Conservation (phyloP, 1,140 invertebrate genomes). For the Anastrepha ludens region DNA sequence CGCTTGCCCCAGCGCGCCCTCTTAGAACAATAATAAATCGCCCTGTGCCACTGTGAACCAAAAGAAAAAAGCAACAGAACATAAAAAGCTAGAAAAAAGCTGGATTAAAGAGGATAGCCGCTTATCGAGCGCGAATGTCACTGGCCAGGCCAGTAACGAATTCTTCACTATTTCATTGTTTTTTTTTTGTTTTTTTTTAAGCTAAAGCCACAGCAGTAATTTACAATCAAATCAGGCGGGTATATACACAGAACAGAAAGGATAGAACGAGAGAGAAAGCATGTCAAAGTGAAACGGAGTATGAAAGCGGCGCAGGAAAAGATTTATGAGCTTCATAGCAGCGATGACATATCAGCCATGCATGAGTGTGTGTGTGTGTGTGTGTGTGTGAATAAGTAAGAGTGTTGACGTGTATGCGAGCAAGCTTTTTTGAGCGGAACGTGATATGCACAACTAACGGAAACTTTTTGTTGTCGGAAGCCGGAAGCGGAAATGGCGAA, state of each 20-base stretch:
- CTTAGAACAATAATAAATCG: slow-evolving; percentile 20
- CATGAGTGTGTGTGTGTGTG: neutral
- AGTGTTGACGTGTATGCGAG: neutral
- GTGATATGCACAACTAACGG: slow-evolving; percentile 36
- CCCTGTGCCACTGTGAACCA: neutral
- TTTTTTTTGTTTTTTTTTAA: neutral
- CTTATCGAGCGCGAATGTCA: slow-evolving; percentile 47
- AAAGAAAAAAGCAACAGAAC: neutral
- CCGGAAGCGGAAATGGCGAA: slow-evolving; percentile 44
- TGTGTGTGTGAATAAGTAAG: neutral
- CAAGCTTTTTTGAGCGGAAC: neutral
- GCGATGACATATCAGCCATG: slow-evolving; percentile 6
- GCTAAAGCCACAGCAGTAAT: slow-evolving; percentile 27
- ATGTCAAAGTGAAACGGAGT: neutral
- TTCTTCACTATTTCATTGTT: neutral
- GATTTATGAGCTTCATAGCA: slow-evolving; percentile 24
- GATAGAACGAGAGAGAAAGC: neutral
- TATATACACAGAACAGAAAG: too few relatives aligned
- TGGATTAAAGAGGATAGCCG: slow-evolving; percentile 39
- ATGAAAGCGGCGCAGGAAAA: slow-evolving; percentile 21
- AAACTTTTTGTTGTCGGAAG: slow-evolving; percentile 48
- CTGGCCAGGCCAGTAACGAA: slow-evolving; percentile 4
- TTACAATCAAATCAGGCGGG: slow-evolving; percentile 1
- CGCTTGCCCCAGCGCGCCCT: neutral
- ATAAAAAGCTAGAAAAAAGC: neutral